Evolutionary conservation across 2,113 vertebrate genomes (phyloP).

Genomic region (Tetrax tetrax): DNA sequence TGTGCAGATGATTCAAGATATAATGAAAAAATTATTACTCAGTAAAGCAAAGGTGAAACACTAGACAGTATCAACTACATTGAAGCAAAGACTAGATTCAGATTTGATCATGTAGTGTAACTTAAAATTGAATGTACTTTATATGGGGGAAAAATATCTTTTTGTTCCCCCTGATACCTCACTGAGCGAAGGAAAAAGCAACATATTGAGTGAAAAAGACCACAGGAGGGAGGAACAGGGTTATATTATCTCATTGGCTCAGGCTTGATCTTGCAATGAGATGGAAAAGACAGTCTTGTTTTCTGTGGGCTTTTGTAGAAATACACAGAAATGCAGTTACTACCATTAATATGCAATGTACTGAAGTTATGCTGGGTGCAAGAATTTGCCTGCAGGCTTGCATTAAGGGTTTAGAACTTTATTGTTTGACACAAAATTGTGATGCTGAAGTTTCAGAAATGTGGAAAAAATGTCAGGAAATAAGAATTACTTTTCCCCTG

Average conservation of each 20-base stretch:
- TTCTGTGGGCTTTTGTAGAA: not conserved
- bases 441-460: not conserved
- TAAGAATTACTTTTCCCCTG: not conserved
- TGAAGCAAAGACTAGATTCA: not conserved
- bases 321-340: conserved; percentile 20
- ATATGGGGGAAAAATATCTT: not conserved
- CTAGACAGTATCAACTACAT: not conserved
- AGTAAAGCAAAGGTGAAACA: not conserved
- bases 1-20: not conserved
- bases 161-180: not conserved
- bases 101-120: not conserved
- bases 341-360: not conserved
- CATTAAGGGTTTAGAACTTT: not conserved
- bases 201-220: not conserved
- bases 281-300: not conserved
- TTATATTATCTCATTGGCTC: not conserved
- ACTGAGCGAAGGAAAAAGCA: not conserved
- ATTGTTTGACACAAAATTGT: not conserved
- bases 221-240: not conserved
- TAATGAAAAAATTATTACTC: not conserved
- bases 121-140: not conserved
- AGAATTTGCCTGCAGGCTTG: not conserved
- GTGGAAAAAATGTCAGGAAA: conserved; percentile 9
- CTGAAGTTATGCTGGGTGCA: not conserved
- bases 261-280: not conserved